Conservation (phyloP, 2,888 invertebrate genomes). For the Tillus elongatus region DNA sequence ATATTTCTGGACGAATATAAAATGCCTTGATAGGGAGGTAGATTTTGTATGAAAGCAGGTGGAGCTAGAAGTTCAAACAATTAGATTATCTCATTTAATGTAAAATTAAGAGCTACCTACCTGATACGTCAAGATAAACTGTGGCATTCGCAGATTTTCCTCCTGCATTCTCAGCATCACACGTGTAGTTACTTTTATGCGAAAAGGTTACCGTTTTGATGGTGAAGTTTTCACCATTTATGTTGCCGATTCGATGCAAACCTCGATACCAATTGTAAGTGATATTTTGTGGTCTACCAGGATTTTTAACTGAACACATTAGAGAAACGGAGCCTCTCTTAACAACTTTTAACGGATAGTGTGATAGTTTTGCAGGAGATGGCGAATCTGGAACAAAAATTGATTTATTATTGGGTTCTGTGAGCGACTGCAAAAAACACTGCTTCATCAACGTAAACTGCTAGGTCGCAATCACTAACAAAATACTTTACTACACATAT, state of each 20-base stretch:
- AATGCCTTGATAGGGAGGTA: conserved; percentile 73
- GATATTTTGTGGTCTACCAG: conserved; percentile 70
- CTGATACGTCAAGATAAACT: conserved; percentile 60
- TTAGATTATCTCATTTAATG: conserved; percentile 1
- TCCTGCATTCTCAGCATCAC: conserved; percentile 76
- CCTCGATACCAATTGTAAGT: conserved; percentile 76
- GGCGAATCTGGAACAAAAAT: conserved; percentile 80
- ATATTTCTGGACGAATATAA: conserved; percentile 61
- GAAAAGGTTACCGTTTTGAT: conserved; percentile 77
- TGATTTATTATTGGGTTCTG: no score
- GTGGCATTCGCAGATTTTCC: conserved; percentile 66
- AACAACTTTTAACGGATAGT: conserved; percentile 65
- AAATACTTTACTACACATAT: no score
- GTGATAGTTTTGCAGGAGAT: conserved; percentile 67
- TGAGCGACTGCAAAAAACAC: no score
- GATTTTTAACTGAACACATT: conserved; percentile 72
- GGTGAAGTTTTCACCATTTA: conserved; percentile 66
- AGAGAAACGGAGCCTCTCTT: conserved; percentile 78
- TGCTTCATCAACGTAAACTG: no score
- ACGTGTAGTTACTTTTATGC: conserved; percentile 83
- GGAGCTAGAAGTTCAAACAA: conserved; percentile 55
- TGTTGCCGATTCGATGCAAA: conserved; percentile 62
- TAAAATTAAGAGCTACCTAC: conserved; percentile 41
- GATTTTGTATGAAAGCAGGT: conserved; percentile 76
- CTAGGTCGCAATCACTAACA: no score